Conservation (phyloP, 2,113 vertebrate species). For the Anhinga anhinga region DNA sequence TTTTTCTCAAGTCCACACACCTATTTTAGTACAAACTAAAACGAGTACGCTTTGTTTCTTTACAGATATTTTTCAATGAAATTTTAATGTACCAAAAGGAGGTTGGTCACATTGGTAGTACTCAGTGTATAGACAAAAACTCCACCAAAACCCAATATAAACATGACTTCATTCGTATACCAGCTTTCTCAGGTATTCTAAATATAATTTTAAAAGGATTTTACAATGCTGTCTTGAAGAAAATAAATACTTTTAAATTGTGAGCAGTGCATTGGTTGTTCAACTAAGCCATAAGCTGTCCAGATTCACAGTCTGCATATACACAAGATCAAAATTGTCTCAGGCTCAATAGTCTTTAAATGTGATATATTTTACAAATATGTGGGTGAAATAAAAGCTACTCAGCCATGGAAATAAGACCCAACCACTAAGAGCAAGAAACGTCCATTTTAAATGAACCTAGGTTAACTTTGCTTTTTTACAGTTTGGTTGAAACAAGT, state of each 20-base stretch:
- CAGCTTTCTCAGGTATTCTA: neutral
- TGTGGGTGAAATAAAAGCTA: constrained; percentile 63
- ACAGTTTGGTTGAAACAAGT: constrained; percentile 1
- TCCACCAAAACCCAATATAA: neutral
- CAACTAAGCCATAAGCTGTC: constrained; percentile 67
- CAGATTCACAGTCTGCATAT: constrained; percentile 52
- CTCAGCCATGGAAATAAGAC: constrained; percentile 79
- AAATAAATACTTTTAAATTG: neutral
- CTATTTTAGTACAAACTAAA: neutral
- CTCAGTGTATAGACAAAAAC: neutral
- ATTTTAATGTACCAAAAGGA: neutral
- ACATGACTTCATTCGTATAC: neutral
- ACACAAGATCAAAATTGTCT: constrained; percentile 63
- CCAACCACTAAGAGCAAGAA: neutral
- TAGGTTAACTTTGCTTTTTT: neutral
- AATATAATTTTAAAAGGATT: neutral
- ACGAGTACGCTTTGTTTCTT: neutral
- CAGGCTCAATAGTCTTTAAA: constrained; percentile 13
- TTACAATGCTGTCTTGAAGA: neutral
- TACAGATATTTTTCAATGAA: neutral
- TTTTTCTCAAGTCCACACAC: neutral
- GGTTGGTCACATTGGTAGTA: neutral
- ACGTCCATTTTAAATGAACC: neutral
- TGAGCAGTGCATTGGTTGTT: constrained; percentile 64
- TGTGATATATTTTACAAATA: constrained; percentile 46